Evolutionary conservation across 2,797 vertebrate species (phyloP), one percentile per base, ranked within the genome.

Genomic region (Danio jaintianensis): DNA sequence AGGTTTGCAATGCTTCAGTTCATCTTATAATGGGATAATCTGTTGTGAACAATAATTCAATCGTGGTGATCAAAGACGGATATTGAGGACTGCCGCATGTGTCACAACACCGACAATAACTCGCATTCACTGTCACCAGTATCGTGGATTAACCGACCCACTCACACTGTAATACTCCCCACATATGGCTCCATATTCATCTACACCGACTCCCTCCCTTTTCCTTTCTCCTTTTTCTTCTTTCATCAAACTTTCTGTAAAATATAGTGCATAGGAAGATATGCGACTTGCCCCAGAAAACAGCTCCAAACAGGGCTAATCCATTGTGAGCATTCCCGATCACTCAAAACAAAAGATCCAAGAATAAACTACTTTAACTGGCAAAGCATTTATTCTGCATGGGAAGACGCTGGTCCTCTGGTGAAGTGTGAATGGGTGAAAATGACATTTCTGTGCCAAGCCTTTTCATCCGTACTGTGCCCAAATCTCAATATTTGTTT

Each of bases 251-350:
- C 77, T 80, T 83, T 84, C 64, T 75, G 29, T 79, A 80, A 75
- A 78, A 81, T 64, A 61, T 55, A 47, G 75, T 48, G 52, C 75
- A 76, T 72, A 67, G 78, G 75, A 78, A 83, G 75, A 86, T 69
- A 82, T 48, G 83, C 36, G 55, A 68, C 79, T 81, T 83, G 85
- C 72, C 83, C 85, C 83, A 83, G 83, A 86, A 86, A 86, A 84
- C 69, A 63, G n/a, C 79, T 85, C 79, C 63, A 86, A 83, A 85
- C 85, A 85, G 81, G 81, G 63, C 81, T 85, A 86, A 85, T 85
- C 85, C 81, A 29, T 68, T 70, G 85, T 76, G 75, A 81, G 83
- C 62, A 76, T 81, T 74, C 62, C 55, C 38, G 61, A 86, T 83
- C 83, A 81, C 81, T 81, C 85, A 79, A 71, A 82, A 83, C 78